Percentiles rank a stretch among this genome's conserved stretches.
Conservation (phyloP, 2,888 invertebrate species). For the Chironomus tentans region DNA sequence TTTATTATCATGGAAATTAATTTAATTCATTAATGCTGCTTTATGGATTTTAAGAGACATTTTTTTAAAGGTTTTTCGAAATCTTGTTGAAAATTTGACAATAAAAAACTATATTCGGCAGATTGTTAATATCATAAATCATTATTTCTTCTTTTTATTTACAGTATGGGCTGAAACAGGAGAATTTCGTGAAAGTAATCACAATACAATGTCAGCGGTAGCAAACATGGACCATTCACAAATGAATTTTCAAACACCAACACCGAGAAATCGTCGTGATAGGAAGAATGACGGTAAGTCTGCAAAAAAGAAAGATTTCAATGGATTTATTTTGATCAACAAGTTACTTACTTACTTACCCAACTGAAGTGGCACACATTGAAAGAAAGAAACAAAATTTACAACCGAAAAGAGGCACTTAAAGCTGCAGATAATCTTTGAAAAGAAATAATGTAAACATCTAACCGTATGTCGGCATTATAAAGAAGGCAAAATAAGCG, state of each 20-base stretch:
- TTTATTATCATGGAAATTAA: constrained; percentile 16
- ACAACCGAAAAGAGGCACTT: no score
- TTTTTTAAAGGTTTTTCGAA: no score
- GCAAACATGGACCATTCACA: constrained; percentile 58
- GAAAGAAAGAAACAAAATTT: no score
- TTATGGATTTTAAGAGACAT: no score
- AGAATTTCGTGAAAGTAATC: constrained; percentile 76
- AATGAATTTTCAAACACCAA: constrained; percentile 59
- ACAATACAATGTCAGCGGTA: constrained; percentile 57
- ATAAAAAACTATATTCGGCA: no score
- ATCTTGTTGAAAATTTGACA: no score
- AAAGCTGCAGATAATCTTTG: no score
- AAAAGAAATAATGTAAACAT: no score
- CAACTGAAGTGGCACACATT: no score
- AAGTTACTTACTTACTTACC: neutral
- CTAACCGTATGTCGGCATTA: neutral
- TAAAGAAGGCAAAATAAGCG: neutral
- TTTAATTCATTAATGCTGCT: constrained; percentile 14
- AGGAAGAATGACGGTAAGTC: constrained; percentile 51
- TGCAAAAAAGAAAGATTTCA: neutral
- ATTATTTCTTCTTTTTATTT: constrained; percentile 38
- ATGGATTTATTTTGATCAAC: neutral
- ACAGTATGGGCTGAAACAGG: constrained; percentile 85
- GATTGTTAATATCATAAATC: no score
- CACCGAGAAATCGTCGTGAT: constrained; percentile 47